Base-by-base conservation (phyloP, 2,113 vertebrate species). In the Ochotona curzoniae region DNA sequence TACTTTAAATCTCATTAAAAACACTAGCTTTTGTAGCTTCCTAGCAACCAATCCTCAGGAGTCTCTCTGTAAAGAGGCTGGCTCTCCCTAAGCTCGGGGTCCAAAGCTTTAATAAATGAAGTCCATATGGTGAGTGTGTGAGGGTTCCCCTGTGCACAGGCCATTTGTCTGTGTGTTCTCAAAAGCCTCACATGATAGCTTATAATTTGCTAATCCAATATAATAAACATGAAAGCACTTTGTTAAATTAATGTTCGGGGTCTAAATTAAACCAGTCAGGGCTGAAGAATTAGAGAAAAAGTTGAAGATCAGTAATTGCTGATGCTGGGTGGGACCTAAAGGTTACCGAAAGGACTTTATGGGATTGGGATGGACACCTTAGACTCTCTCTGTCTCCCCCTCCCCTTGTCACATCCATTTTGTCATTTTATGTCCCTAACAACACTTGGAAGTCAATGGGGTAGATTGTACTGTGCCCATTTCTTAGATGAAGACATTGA, bases 1-100 rank as follows among this genome's bases (percentile, higher is more conserved):
- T 97, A 97, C 95, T 98, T 98, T 98, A 98, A 98, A 98, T 98
- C 97, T 98, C 97, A 98, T 98, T 98, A 98, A 97, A 98, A 98
- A 95, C 96, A 97, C 96, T 94, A 97, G 97, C 97, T 97, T 98
- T 97, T 97, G 97, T 97, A 98, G 98, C 97, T 97, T 98, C 97
- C 97, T 98, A 98, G 98, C 98, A 98, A 98, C 98, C 97, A 97
- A 96, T 94, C 93, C 98, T 97, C 98, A 95, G 95, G 98, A 97
- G 98, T 93, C 90, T 86, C 89, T 93, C 94, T 97, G 97, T 94
- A 97, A 97, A 98, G 97, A 98, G 97, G 96, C 91, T 97, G 91
- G 93, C 96, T 96, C 94, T 98, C 98, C 95, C 95, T 94, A 94
- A 96, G 93, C 95, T 97, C 57, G 4, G 66, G 80, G 97, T 96